Base-by-base conservation (phyloP, 2,113 vertebrate genomes). In the Himantopus leucocephalus region DNA sequence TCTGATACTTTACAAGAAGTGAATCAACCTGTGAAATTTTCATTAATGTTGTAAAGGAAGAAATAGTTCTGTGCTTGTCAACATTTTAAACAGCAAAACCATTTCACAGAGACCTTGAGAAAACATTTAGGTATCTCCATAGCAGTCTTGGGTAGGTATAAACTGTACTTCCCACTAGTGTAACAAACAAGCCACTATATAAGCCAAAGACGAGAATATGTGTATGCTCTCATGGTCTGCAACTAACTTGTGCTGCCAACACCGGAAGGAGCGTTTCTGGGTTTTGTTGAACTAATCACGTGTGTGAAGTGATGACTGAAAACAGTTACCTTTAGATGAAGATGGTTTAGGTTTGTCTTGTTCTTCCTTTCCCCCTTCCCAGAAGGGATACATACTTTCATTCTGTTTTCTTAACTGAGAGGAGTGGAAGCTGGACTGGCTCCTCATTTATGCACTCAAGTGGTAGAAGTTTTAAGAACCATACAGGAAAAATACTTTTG, bases 121-220 rank as follows among this genome's bases (percentile, higher is more conserved):
- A 91, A 20, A 12, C 43, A 7, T 3, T 7, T 6, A 0, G 27
- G 0, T 20, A 3, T 12, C 21, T 7, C 47, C 21, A 1, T 7
- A 56, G 66, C 23, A 34, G 34, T 13, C 35, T 50, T 23, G 8
- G 15, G 67, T 32, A 30, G 62, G 32, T 60, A 35, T 12, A 13
- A 67, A 5, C 50, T 37, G 11, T n/a, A 1, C 11, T n/a, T 66
- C 10, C 15, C 30, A 10, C 21, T 13, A 8, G 14, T 12, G 1
- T 7, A 59, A 37, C 1, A 2, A 71, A 48, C 12, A 34, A 63
- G 32, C 39, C 16, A 2, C n/a, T 48, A 0, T 6, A 3, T 11
- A 41, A 84, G 39, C 53, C 79, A 41, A 24, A 15, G 45, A 30
- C 1, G 13, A 29, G 66, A 22, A 6, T 16, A 4, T 5, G 20